phyloP scores from a whole-genome alignment of 2,113 vertebrate genomes.

The Myotis yumanensis region DNA sequence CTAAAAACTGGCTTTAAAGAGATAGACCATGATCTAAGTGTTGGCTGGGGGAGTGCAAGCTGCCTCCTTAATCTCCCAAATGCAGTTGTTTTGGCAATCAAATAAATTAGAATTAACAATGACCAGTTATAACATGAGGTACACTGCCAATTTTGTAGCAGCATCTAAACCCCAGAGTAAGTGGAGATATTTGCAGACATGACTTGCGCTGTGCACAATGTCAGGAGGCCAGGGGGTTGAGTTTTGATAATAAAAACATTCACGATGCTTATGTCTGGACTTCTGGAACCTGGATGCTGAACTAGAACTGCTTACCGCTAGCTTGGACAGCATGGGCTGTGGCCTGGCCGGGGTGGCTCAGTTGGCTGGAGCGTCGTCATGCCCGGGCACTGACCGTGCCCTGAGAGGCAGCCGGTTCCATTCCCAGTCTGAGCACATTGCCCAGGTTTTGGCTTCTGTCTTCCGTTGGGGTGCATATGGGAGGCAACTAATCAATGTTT shows the following conservation, averaged over 20 bases:
- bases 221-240: neutral
- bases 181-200: slow-evolving; percentile 34
- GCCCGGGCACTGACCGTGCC: neutral
- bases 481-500: neutral
- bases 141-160: neutral
- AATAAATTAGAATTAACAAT: slow-evolving; percentile 70
- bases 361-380: neutral
- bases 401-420: neutral
- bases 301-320: neutral
- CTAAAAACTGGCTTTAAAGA: slow-evolving; percentile 32
- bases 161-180: slow-evolving; percentile 27
- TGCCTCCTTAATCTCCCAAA: slow-evolving; percentile 34
- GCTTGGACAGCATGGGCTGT: neutral
- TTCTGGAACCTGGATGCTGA: neutral
- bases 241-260: neutral
- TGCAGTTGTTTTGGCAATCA: slow-evolving; percentile 53
- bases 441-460: neutral
- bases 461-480: neutral
- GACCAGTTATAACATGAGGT: slow-evolving; percentile 68
- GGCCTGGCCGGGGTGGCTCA: neutral
- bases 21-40: neutral
- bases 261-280: neutral
- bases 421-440: neutral
- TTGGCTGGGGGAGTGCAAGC: slow-evolving; percentile 3
- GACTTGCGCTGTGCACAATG: neutral